Conservation (phyloP, 2,888 invertebrate species). For the Clitarchus hookeri region DNA sequence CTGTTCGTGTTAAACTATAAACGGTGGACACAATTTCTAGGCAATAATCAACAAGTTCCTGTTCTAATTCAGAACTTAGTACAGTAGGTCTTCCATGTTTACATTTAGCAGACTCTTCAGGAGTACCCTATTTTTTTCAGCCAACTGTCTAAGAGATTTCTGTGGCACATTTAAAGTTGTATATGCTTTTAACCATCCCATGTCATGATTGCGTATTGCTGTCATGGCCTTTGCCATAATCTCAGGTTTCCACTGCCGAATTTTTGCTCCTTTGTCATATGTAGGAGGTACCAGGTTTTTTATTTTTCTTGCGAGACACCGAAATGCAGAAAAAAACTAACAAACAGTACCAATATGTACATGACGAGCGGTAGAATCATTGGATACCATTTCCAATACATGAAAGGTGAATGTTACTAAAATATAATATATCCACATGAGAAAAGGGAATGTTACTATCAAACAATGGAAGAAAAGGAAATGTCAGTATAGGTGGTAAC, state of each 20-base stretch:
- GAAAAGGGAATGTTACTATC: too few species aligned
- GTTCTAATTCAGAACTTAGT: neutral
- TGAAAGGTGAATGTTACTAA: too few species aligned
- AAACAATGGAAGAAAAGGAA: too few species aligned
- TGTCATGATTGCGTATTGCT: neutral
- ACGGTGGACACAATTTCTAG: neutral
- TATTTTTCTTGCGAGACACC: too few species aligned
- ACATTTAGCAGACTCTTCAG: neutral
- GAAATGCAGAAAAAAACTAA: too few species aligned
- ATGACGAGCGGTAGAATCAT: too few species aligned
- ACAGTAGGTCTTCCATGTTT: too few species aligned
- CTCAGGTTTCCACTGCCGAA: neutral
- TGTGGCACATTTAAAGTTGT: neutral
- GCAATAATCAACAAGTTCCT: neutral
- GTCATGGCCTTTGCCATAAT: neutral
- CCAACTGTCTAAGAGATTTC: neutral
- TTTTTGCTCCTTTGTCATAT: neutral
- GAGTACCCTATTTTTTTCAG: neutral
- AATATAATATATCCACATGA: too few species aligned
- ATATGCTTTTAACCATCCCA: too few species aligned
- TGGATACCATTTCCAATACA: too few species aligned
- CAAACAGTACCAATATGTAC: too few species aligned
- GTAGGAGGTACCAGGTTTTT: neutral
- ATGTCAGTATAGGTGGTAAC: too few species aligned
- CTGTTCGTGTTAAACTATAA: neutral